These are phyloP conservation scores for Clarias fuscus DNA, from an alignment of 2,797 vertebrate species.

Conservation along the genomic window DNA sequence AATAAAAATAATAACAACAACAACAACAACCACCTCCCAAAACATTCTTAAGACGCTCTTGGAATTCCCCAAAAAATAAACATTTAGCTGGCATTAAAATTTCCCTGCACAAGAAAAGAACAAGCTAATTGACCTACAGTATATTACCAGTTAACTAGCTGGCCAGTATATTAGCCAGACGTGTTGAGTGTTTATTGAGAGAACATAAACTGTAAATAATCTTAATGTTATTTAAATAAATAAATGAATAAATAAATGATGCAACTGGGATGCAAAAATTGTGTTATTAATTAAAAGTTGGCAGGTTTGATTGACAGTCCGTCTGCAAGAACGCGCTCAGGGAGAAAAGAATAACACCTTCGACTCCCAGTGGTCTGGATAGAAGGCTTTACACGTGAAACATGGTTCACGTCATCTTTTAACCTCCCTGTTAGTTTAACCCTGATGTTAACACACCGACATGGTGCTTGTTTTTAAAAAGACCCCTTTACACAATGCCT, in stretches of 20 bases:
- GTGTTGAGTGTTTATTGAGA: neutral
- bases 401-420: constrained; percentile 32
- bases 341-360: neutral
- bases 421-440: constrained; percentile 74
- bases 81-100: neutral
- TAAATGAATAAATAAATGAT: neutral
- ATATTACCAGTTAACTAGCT: neutral
- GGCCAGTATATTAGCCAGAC: neutral
- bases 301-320: constrained; percentile 30
- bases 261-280: neutral
- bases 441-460: constrained; percentile 67
- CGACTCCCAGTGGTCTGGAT: constrained; percentile 1
- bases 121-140: neutral
- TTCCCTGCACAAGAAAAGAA: neutral
- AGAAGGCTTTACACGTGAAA: constrained; percentile 18
- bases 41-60: neutral
- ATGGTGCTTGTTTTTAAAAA: constrained; percentile 63
- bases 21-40: too few species aligned
- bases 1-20: too few species aligned
- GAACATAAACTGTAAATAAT: too few species aligned
- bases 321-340: constrained; percentile 62
- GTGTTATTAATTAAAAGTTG: constrained; percentile 10
- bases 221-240: too few species aligned
- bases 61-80: neutral
- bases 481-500: constrained; percentile 55